Evolutionary conservation across 2,888 invertebrate genomes (phyloP).

Genomic region (Axea sp.): DNA sequence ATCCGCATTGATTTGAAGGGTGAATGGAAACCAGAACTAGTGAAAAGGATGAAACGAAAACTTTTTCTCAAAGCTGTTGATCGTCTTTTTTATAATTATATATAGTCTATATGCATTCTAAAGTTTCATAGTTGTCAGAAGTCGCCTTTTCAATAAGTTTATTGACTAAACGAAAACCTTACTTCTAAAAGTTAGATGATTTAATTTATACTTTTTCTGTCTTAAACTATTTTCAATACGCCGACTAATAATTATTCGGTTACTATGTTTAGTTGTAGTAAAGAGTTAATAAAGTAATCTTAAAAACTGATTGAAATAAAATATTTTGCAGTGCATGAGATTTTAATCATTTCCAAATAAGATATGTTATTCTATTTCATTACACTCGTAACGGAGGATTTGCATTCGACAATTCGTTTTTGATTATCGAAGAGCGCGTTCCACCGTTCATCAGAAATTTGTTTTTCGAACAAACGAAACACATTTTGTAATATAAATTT

Average conservation of each 20-base stretch:
- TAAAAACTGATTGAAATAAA: too few relatives aligned
- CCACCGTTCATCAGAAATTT: slow-evolving; percentile 18
- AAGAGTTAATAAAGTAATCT: too few relatives aligned
- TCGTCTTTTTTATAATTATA: slow-evolving; percentile 60
- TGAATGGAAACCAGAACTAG: slow-evolving; percentile 54
- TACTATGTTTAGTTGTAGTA: too few relatives aligned
- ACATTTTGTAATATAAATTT: slow-evolving; percentile 27
- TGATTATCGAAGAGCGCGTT: slow-evolving; percentile 1
- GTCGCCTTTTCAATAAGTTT: slow-evolving; percentile 56
- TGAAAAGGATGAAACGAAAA: slow-evolving; percentile 61
- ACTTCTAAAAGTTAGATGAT: slow-evolving; percentile 41
- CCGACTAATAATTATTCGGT: slow-evolving; percentile 16
- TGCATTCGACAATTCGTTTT: slow-evolving; percentile 8
- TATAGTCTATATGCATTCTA: slow-evolving; percentile 56
- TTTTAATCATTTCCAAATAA: slow-evolving; percentile 10
- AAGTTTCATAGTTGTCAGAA: slow-evolving; percentile 58
- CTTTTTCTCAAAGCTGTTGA: slow-evolving; percentile 61
- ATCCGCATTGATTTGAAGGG: slow-evolving; percentile 58
- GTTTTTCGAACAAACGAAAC: slow-evolving; percentile 13
- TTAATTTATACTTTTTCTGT: slow-evolving; percentile 57
- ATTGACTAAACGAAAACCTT: slow-evolving; percentile 56
- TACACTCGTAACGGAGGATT: slow-evolving; percentile 1
- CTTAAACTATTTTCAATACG: slow-evolving; percentile 21
- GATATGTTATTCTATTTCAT: not conserved
- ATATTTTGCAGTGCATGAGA: too few relatives aligned